Base-by-base conservation (phyloP, 30 jellyfish, hydroid and myxozoan genomes). In the Aurelia coerulea region DNA sequence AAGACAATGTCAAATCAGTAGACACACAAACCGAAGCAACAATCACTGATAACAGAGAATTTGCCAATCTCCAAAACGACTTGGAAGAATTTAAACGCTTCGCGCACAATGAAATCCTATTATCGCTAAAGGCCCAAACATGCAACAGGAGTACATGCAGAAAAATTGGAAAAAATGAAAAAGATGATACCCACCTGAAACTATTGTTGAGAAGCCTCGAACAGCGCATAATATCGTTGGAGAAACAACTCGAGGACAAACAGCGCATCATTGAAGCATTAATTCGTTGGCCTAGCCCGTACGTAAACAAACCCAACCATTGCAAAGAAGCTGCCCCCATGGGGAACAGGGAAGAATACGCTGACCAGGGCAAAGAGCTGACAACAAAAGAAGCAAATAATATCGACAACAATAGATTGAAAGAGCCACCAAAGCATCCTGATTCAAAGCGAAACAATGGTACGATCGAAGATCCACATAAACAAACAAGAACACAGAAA, bases 1-100 rank as follows among this genome's bases (percentile, higher is more conserved):
- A 73, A 73, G 83, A 73, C 83, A 73, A 73, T 50, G 83, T 39
- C 3, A 73, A 73, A 68, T 41, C 68, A 73, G 83, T 50, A n/a
- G 83, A 34, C 35, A 73, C 83, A 73, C 83, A 73, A 73, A 73
- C 83, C 17, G 83, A 73, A 73, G 63, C 83, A 73, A n/a, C n/a
- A n/a, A 68, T 41, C 66, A 50, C n/a, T 3, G 37, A 50, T 19
- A 31, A 73, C 83, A 73, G n/a, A 10, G 37, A 73, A 39, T 9
- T 39, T 33, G 83, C 83, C 70, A 19, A 39, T 19, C 83, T 73
- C 68, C 72, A 73, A 68, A 68, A 68, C 53, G 69, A 73, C 68
- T 73, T 73, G 66, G 32, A 73, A 39, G 83, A 73, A 13, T 73
- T 73, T 19, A 73, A 73, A 19, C 83, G 68, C 4, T 73, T 73